Conservation (phyloP, 2,888 invertebrate genomes). For the Archaeoteleia sp. region DNA sequence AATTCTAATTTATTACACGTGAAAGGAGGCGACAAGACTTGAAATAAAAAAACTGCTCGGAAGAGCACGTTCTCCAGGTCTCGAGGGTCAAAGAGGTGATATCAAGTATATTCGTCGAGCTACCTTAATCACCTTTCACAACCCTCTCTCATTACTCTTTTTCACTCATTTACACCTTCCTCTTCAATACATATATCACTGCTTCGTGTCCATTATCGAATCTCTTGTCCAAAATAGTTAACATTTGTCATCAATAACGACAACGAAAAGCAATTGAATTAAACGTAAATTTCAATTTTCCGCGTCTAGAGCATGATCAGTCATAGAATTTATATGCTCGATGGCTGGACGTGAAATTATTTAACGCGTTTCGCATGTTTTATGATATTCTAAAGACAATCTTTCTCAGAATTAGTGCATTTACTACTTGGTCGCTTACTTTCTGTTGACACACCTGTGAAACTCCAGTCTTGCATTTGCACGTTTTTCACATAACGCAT, state of each 20-base stretch:
- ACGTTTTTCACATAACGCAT: conserved; percentile 46
- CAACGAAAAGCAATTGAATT: too few relatives aligned
- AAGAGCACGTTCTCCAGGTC: background rate
- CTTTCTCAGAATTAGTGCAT: conserved; percentile 27
- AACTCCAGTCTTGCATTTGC: conserved; percentile 36
- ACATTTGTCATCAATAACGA: too few relatives aligned
- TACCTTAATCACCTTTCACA: conserved; percentile 14
- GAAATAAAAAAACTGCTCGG: background rate
- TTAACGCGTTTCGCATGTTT: background rate
- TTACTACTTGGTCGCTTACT: conserved; percentile 21
- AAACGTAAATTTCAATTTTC: too few relatives aligned
- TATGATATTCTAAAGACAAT: conserved; percentile 2
- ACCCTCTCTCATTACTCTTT: background rate
- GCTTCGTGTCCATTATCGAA: too few relatives aligned
- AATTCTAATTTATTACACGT: too few relatives aligned
- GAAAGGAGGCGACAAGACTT: background rate
- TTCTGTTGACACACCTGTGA: conserved; percentile 49
- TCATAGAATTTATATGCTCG: conserved; percentile 23
- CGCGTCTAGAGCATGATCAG: too few relatives aligned
- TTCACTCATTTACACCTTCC: background rate
- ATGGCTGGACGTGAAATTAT: background rate
- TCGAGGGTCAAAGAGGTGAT: conserved; percentile 5
- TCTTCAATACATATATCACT: background rate
- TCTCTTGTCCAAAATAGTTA: too few relatives aligned
- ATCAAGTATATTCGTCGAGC: background rate